Percentiles rank a stretch among this genome's conserved stretches.
phyloP scores from a whole-genome alignment of 2,888 invertebrate species.

The Hirtodrosophila cameraria region DNA sequence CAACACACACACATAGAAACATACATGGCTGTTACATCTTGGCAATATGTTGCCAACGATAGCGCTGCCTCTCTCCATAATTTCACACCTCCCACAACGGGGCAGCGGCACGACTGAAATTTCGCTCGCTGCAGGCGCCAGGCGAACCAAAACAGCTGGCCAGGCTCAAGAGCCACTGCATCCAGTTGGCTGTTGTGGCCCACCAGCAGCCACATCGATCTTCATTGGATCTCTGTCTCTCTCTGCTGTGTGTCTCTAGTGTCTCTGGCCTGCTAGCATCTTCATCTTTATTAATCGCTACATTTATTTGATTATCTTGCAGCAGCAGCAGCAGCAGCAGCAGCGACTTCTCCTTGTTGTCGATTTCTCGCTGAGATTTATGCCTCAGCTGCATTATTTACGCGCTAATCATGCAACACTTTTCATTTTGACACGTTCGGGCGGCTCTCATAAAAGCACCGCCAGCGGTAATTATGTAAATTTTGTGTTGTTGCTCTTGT shows the following conservation, averaged over 20 bases:
- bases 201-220: conserved; percentile 56
- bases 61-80: conserved; percentile 16
- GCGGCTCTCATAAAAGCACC: conserved; percentile 67
- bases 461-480: conserved; percentile 79
- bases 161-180: conserved; percentile 7
- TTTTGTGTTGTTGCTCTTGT: conserved; percentile 42
- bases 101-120: conserved; percentile 26
- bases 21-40: conserved; percentile 17
- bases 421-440: conserved; percentile 80
- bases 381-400: conserved; percentile 72
- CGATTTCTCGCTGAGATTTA: conserved; percentile 59
- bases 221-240: conserved; percentile 12
- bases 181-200: conserved; percentile 22
- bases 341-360: conserved; percentile 25
- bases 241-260: conserved; percentile 1
- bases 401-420: conserved; percentile 81
- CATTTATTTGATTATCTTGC: conserved; percentile 78
- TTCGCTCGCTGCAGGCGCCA: conserved; percentile 68
- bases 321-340: neutral
- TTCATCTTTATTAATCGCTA: conserved; percentile 77
- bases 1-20: conserved; percentile 20
- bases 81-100: conserved; percentile 75
- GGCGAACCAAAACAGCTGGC: conserved; percentile 58
- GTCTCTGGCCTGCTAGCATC: conserved; percentile 52
- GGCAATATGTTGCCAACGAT: conserved; percentile 44